Percentiles rank a stretch among this genome's conserved stretches.
These are phyloP conservation scores for Metopolophium dirhodum DNA, from an alignment of 1,140 invertebrate species.

Conservation along the genomic window DNA sequence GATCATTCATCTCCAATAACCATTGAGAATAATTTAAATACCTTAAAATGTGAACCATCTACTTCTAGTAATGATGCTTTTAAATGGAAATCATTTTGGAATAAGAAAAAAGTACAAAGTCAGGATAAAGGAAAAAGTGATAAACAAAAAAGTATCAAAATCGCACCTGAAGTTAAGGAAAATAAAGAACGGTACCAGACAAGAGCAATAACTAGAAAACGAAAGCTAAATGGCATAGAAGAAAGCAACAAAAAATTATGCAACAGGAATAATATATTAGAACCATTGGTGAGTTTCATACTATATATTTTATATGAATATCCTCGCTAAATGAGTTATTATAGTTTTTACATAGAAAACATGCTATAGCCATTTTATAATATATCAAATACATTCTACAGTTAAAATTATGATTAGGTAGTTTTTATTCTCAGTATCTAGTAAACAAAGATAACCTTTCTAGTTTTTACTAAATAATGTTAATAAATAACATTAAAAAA, in stretches of 20 bases:
- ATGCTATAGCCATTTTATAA: too few relatives aligned
- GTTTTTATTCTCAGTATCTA: too few relatives aligned
- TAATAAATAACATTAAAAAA: background rate
- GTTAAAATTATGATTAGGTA: too few relatives aligned
- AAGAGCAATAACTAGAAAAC: slow-evolving; percentile 43
- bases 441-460: too few relatives aligned
- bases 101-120: background rate
- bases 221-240: background rate
- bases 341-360: background rate
- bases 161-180: too few relatives aligned
- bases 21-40: background rate
- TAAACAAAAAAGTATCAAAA: background rate
- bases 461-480: too few relatives aligned
- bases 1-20: background rate
- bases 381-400: too few relatives aligned
- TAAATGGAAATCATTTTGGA: slow-evolving; percentile 39
- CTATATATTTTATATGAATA: background rate
- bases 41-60: background rate
- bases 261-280: background rate
- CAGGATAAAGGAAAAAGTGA: background rate
- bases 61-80: background rate
- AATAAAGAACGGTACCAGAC: slow-evolving; percentile 32
- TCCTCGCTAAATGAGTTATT: background rate
- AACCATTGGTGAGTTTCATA: background rate
- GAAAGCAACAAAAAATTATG: slow-evolving; percentile 36